A percentile compares a stretch with the other conserved stretches of the same genome.
These are phyloP conservation scores for Sparus aurata DNA, from an alignment of 2,797 vertebrate genomes.

Conservation along the genomic window DNA sequence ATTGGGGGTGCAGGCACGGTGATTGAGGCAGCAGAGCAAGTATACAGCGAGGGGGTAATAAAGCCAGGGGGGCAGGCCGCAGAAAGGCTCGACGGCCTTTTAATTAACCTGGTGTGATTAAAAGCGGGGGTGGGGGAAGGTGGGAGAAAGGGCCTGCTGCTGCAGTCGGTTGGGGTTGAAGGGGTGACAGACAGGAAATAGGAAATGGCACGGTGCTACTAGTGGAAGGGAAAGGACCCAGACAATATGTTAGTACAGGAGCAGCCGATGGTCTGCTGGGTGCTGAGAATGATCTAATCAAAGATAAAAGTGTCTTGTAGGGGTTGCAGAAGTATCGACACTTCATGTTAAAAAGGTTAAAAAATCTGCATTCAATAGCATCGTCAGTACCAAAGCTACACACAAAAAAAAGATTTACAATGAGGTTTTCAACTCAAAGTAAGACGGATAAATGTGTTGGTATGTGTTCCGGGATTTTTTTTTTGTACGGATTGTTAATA, in stretches of 20 bases:
- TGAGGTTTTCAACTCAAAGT: too few species aligned
- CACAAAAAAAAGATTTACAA: too few species aligned
- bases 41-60: constrained; percentile 82
- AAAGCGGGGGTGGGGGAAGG: constrained; percentile 75
- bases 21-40: constrained; percentile 70
- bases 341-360: too few species aligned
- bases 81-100: constrained; percentile 86
- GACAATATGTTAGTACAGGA: constrained; percentile 21
- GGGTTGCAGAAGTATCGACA: too few species aligned
- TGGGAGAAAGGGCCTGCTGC: constrained; percentile 44
- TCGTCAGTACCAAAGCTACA: too few species aligned
- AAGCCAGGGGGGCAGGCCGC: constrained; percentile 79
- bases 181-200: constrained; percentile 72
- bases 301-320: background rate
- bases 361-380: too few species aligned
- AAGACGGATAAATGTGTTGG: too few species aligned
- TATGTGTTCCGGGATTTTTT: too few species aligned
- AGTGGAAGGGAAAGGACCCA: constrained; percentile 29
- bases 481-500: too few species aligned
- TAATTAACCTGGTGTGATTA: constrained; percentile 92
- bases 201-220: constrained; percentile 58
- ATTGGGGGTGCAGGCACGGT: constrained; percentile 34
- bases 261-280: constrained; percentile 3
- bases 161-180: constrained; percentile 46
- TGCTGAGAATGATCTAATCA: background rate